Evolutionary conservation across 2,113 vertebrate species (phyloP).

Genomic region (Atlantisia rogersi): DNA sequence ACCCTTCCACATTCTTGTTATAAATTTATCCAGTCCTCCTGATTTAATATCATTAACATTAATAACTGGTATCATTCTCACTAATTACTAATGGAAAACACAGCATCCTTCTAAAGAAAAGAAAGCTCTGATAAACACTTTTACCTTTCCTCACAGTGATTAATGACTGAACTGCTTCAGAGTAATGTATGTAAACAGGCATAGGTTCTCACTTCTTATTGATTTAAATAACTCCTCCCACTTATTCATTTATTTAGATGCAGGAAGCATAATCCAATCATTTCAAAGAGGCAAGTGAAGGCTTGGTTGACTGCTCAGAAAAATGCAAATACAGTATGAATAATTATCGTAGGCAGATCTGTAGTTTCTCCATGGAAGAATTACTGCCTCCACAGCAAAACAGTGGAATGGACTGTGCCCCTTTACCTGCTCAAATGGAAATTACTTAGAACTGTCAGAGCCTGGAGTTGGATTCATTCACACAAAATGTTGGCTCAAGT

Average conservation of each 20-base stretch:
- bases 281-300: neutral
- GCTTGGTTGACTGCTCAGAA: neutral
- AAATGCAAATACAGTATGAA: neutral
- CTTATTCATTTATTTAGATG: neutral
- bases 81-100: neutral
- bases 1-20: neutral
- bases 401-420: neutral
- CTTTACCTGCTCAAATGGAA: neutral
- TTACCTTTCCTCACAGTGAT: neutral
- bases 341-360: neutral
- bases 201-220: neutral
- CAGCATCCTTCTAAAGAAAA: neutral
- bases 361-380: neutral
- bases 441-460: neutral
- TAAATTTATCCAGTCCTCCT: neutral
- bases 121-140: neutral
- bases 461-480: neutral
- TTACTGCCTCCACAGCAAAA: neutral
- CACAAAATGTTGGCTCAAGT: neutral
- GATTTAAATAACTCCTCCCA: constrained; percentile 6
- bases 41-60: neutral
- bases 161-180: neutral
- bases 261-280: neutral
- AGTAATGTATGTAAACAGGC: neutral
- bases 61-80: neutral